phyloP scores from a whole-genome alignment of 2,113 vertebrate genomes.

The Cnemophilus loriae region DNA sequence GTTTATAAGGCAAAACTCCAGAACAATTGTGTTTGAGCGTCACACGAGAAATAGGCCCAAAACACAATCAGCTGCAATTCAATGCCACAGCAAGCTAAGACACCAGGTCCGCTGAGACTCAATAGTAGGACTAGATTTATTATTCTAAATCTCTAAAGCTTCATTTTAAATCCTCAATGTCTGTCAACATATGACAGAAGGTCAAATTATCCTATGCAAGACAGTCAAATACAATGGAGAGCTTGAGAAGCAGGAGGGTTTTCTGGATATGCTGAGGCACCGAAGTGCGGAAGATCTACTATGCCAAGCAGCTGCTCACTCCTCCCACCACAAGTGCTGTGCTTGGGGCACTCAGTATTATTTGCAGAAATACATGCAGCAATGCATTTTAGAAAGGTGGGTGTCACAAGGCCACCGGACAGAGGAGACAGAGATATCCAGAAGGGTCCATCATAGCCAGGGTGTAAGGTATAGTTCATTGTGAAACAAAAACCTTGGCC shows the following conservation, averaged over 20 bases:
- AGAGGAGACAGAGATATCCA: neutral
- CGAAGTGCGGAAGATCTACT: neutral
- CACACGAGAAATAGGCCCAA: neutral
- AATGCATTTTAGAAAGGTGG: neutral
- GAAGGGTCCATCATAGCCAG: neutral
- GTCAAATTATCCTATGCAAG: neutral
- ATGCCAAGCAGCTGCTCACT: neutral
- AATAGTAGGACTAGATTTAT: neutral
- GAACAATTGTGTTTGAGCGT: neutral
- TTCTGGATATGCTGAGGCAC: neutral
- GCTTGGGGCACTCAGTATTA: neutral
- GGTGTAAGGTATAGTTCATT: neutral
- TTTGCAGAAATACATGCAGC: neutral
- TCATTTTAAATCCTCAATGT: neutral
- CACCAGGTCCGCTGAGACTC: neutral
- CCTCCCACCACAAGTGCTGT: neutral
- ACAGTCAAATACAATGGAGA: neutral
- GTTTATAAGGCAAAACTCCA: slow-evolving; percentile 16
- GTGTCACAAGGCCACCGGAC: neutral
- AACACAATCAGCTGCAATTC: neutral
- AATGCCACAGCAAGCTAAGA: neutral
- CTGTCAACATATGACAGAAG: neutral
- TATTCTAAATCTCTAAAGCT: neutral
- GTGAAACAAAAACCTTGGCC: neutral
- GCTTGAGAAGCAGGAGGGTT: neutral